phyloP scores from a whole-genome alignment of 2,888 invertebrate species.

The Branchellion lobata region DNA sequence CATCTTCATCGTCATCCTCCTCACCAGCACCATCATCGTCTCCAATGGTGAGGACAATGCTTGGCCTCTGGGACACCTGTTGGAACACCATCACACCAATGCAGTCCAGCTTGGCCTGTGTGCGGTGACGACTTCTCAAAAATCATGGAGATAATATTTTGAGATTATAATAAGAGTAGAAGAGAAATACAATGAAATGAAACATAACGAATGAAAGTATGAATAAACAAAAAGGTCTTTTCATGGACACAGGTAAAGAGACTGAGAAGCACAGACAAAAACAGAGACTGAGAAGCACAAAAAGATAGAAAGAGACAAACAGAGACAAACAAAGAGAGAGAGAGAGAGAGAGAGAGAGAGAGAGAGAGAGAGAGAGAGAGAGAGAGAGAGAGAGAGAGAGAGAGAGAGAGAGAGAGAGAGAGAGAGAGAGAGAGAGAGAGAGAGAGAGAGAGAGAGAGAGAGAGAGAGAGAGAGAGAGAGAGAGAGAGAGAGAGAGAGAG shows the following conservation, averaged over 20 bases:
- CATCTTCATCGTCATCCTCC: background rate
- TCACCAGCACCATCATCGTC: background rate
- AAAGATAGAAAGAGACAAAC: too few species aligned
- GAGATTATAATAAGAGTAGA: background rate
- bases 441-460: slow-evolving; percentile 27
- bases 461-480: slow-evolving; percentile 43
- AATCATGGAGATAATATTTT: too few species aligned
- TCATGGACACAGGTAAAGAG: background rate
- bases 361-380: slow-evolving; percentile 27
- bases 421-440: slow-evolving; percentile 22
- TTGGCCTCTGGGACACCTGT: background rate
- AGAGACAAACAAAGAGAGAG: too few species aligned
- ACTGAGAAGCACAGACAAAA: background rate
- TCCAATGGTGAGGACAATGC: background rate
- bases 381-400: slow-evolving; percentile 27
- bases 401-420: slow-evolving; percentile 44
- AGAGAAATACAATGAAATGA: background rate
- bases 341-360: slow-evolving; percentile 30
- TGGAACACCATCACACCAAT: slow-evolving; percentile 2
- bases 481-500: slow-evolving; percentile 39
- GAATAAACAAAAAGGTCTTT: background rate
- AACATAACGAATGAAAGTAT: too few species aligned
- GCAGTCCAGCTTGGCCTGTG: background rate
- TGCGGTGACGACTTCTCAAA: too few species aligned
- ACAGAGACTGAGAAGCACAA: background rate